These are phyloP conservation scores for Drosophila aldrichi DNA, from an alignment of 2,888 invertebrate species.

Conservation along the genomic window DNA sequence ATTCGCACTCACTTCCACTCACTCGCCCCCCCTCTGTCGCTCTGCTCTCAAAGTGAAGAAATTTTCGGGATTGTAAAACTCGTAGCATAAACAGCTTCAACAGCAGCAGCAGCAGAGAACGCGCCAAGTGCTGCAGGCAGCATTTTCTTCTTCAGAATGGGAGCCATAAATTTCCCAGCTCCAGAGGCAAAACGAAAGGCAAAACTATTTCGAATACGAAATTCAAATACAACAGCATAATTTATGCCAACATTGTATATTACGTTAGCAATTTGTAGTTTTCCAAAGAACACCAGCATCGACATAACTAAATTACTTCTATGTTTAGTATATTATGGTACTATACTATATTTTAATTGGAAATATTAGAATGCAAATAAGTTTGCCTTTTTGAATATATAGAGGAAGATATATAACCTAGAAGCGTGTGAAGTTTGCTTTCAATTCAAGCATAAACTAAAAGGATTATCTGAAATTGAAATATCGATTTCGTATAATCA, in stretches of 20 bases:
- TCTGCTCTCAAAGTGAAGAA: slow-evolving; percentile 11
- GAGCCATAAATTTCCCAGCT: slow-evolving; percentile 26
- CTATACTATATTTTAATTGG: neutral
- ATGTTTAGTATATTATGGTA: too few species aligned
- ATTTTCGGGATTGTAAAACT: slow-evolving; percentile 36
- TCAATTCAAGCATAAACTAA: too few species aligned
- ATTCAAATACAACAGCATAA: neutral
- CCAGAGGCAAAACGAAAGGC: neutral
- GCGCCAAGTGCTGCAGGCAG: slow-evolving; percentile 11
- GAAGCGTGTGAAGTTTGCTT: neutral
- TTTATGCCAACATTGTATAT: slow-evolving; percentile 14
- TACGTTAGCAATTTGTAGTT: neutral
- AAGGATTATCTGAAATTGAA: too few species aligned
- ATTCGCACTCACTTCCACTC: slow-evolving; percentile 25
- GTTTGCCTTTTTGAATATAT: too few species aligned
- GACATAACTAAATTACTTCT: neutral
- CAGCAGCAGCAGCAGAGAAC: slow-evolving; percentile 47
- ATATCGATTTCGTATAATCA: too few species aligned
- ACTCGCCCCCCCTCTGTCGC: neutral
- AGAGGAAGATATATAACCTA: too few species aligned
- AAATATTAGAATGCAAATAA: neutral
- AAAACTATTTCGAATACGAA: slow-evolving; percentile 5
- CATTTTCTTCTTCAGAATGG: slow-evolving; percentile 14
- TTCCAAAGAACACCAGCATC: neutral
- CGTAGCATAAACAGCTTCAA: slow-evolving; percentile 48